Evolutionary conservation across 2,888 invertebrate species (phyloP).

Genomic region (Ametastegia equiseti): DNA sequence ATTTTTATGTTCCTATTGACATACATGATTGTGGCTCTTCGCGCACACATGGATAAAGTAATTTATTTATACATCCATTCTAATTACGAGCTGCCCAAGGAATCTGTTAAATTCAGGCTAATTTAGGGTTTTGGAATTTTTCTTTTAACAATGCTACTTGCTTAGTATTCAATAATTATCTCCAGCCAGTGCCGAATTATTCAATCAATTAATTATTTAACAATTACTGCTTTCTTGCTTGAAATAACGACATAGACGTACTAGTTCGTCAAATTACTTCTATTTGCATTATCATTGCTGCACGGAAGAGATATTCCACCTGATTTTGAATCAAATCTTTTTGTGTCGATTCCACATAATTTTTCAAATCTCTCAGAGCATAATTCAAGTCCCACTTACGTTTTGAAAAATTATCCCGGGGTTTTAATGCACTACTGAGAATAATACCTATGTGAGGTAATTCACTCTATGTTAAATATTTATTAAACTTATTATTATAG

Average conservation of each 20-base stretch:
- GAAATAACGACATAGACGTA: not conserved
- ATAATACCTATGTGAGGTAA: not conserved
- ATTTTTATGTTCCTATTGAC: conserved; percentile 47
- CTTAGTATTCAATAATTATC: not conserved
- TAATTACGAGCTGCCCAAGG: not conserved
- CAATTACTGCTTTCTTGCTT: not conserved
- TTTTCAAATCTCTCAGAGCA: not conserved
- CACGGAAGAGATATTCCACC: not conserved
- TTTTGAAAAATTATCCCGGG: not conserved
- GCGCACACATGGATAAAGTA: conserved; percentile 40
- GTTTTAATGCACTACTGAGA: not conserved
- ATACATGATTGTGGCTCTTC: conserved; percentile 35
- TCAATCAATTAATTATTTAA: not conserved
- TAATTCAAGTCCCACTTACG: not conserved
- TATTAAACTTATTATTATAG: conserved; percentile 16
- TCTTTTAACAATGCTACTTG: not conserved
- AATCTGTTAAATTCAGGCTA: not conserved
- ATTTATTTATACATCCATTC: conserved; percentile 18
- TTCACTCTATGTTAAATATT: not conserved
- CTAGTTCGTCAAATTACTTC: not conserved
- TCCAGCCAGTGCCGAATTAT: conserved; percentile 3
- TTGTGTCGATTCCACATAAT: conserved; percentile 1
- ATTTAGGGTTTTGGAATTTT: not conserved
- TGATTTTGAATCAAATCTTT: not conserved
- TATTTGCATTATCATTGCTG: not conserved